These are phyloP conservation scores for Chloroclystis v-ata DNA, from an alignment of 2,888 invertebrate genomes.

Conservation along the genomic window DNA sequence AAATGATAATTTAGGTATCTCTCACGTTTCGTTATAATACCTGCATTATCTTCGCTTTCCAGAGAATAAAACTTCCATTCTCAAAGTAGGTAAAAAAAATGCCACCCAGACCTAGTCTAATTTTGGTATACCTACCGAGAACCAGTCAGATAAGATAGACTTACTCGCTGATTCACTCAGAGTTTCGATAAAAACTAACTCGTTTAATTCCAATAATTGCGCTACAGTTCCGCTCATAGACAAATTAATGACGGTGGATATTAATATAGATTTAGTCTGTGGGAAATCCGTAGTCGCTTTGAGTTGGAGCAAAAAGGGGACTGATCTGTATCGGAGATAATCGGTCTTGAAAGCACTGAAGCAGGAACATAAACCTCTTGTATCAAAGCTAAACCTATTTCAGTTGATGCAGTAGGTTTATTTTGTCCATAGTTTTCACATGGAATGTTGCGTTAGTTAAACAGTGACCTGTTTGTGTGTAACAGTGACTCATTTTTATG, in stretches of 20 bases:
- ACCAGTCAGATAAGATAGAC: background rate
- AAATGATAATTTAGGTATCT: no score
- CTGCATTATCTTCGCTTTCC: no score
- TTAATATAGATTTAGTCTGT: constrained; percentile 23
- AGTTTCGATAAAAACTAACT: constrained; percentile 11
- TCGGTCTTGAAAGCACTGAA: background rate
- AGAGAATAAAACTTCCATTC: background rate
- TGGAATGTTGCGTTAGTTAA: no score
- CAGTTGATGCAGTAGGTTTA: no score
- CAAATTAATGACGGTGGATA: constrained; percentile 20
- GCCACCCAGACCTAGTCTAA: background rate
- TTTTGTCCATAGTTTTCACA: no score
- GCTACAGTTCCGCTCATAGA: constrained; percentile 24
- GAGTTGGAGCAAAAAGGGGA: constrained; percentile 15
- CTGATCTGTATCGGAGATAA: background rate
- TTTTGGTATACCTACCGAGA: background rate
- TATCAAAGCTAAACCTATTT: no score
- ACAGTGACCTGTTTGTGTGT: no score
- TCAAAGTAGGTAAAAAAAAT: background rate
- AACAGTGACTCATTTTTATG: no score
- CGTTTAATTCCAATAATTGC: constrained; percentile 24
- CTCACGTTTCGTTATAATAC: no score
- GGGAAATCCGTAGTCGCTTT: constrained; percentile 23
- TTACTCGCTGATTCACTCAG: constrained; percentile 7
- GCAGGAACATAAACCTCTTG: no score